Conservation (phyloP, 2,797 vertebrate genomes). For the Scarus forsteni region DNA sequence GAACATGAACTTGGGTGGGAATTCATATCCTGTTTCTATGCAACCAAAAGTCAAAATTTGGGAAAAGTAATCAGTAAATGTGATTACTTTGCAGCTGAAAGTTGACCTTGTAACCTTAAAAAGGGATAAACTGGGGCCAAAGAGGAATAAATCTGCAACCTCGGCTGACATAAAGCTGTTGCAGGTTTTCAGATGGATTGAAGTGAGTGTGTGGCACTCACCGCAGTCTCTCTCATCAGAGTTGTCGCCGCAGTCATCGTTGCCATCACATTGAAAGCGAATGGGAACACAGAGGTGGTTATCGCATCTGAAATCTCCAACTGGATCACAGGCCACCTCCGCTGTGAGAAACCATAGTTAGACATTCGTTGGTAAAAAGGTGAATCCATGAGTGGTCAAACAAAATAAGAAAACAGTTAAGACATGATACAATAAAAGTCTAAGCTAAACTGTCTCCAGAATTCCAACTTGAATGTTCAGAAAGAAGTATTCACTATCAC, state of each 20-base stretch:
- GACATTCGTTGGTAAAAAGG: neutral
- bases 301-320: constrained; percentile 81
- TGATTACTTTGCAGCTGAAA: neutral
- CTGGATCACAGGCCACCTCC: constrained; percentile 78
- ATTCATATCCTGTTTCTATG: too few relatives aligned
- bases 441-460: neutral
- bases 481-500: neutral
- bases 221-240: constrained; percentile 81
- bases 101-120: neutral
- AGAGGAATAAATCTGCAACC: neutral
- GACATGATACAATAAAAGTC: neutral
- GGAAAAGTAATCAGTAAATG: neutral
- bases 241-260: constrained; percentile 77
- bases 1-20: too few relatives aligned
- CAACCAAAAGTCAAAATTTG: too few relatives aligned
- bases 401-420: neutral
- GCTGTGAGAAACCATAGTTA: constrained; percentile 58
- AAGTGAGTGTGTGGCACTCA: constrained; percentile 42
- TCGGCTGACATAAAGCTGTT: neutral
- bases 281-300: constrained; percentile 81
- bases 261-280: constrained; percentile 79
- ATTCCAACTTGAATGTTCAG: too few relatives aligned
- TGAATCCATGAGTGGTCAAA: constrained; percentile 14
- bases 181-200: neutral
- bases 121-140: neutral